Evolutionary conservation across 92 coral and sea anemone genomes (phyloP).

Genomic region (Parazoanthus swiftii): DNA sequence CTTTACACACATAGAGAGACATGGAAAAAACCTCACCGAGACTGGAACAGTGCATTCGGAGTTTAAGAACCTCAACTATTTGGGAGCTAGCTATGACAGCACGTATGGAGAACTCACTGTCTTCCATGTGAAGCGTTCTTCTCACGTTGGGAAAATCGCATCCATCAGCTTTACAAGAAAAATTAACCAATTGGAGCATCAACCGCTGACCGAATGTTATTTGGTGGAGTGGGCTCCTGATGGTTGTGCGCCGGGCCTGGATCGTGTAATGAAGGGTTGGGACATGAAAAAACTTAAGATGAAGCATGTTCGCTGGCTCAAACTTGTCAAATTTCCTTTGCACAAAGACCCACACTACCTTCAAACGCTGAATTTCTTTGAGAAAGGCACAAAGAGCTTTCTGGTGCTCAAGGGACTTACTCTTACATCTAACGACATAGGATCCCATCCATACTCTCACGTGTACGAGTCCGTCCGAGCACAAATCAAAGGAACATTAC

Average conservation of each 20-base stretch:
- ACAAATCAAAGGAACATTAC: conserved; percentile 9
- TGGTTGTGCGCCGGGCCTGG: no score
- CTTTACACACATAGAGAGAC: not conserved
- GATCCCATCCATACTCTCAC: conserved; percentile 10
- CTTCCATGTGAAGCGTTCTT: not conserved
- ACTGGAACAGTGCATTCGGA: conserved; percentile 12
- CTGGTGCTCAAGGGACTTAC: conserved; percentile 22
- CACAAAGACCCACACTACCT: conserved; percentile 14
- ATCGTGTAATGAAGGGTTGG: no score
- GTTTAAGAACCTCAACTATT: not conserved
- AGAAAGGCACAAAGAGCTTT: conserved; percentile 6
- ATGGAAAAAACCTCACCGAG: conserved; percentile 2
- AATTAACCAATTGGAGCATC: no score
- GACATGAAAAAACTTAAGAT: no score
- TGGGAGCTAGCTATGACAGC: not conserved
- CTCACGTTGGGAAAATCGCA: conserved; percentile 3
- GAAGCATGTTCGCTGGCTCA: conserved; percentile 39
- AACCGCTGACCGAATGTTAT: no score
- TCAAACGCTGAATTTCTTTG: conserved; percentile 19
- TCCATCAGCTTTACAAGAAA: conserved; percentile 30
- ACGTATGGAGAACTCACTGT: not conserved
- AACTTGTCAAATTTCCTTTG: not conserved
- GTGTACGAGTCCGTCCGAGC: conserved; percentile 2
- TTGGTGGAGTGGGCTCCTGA: no score
- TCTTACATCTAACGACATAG: not conserved